Evolutionary conservation across 2,888 invertebrate species (phyloP).

Genomic region (Julus scandinavius): DNA sequence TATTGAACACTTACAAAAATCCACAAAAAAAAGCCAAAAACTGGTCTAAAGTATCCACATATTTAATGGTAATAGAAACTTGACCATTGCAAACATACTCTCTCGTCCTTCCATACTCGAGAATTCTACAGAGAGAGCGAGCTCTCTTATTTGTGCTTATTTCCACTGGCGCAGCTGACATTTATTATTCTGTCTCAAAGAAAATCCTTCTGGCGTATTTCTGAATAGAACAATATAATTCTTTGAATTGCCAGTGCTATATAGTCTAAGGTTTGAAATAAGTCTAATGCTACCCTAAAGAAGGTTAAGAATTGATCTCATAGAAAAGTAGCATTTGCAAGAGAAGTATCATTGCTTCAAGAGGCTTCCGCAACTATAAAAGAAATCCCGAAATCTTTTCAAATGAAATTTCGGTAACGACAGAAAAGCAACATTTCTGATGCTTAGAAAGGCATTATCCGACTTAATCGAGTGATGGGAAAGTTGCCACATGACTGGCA

Average conservation of each 20-base stretch:
- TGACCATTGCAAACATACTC: not conserved
- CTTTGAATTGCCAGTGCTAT: not conserved
- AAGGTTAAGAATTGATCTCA: not conserved
- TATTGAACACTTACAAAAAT: too few species aligned
- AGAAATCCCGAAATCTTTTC: not conserved
- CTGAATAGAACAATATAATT: not conserved
- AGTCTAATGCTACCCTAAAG: constrained; percentile 16
- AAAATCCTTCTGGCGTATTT: not conserved
- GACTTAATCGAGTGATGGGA: constrained; percentile 42
- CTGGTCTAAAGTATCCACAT: too few species aligned
- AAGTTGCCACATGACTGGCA: constrained; percentile 42
- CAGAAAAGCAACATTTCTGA: constrained; percentile 4
- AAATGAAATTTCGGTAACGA: constrained; percentile 32
- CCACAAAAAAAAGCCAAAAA: too few species aligned
- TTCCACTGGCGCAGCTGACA: not conserved
- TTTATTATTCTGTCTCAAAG: not conserved
- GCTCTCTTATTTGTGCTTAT: not conserved
- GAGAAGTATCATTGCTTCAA: not conserved
- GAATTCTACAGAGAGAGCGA: not conserved
- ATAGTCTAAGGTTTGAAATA: not conserved
- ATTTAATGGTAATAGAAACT: not conserved
- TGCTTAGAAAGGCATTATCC: constrained; percentile 17
- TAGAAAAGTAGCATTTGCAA: not conserved
- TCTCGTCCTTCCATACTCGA: not conserved
- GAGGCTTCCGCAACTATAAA: not conserved